These are phyloP conservation scores for Mythimna lalbum DNA, from an alignment of 2,888 invertebrate genomes.

Conservation along the genomic window DNA sequence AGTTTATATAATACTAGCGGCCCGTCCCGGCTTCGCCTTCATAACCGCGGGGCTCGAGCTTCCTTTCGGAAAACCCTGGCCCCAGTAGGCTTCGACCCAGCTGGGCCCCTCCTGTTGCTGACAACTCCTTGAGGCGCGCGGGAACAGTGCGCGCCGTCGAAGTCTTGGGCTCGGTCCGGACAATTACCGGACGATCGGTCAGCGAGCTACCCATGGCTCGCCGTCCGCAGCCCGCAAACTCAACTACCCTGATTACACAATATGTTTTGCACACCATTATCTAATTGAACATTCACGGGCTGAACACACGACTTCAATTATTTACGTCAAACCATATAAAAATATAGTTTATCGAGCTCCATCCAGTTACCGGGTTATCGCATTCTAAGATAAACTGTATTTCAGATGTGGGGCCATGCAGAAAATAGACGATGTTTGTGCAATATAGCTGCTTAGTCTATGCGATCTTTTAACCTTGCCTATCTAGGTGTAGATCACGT, in stretches of 20 bases:
- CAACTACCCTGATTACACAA: constrained; percentile 11
- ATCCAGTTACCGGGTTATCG: constrained; percentile 72
- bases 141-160: too few species aligned
- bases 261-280: constrained; percentile 33
- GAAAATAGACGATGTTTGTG: constrained; percentile 67
- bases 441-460: constrained; percentile 61
- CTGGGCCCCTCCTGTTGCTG: too few species aligned
- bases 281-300: constrained; percentile 23
- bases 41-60: too few species aligned
- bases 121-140: too few species aligned
- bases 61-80: too few species aligned
- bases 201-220: too few species aligned
- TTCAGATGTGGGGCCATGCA: constrained; percentile 39
- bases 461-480: constrained; percentile 44
- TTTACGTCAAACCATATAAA: constrained; percentile 74
- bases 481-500: constrained; percentile 58
- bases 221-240: too few species aligned
- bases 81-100: too few species aligned
- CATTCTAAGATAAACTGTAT: constrained; percentile 61
- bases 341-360: constrained; percentile 67
- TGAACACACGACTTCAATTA: constrained; percentile 63
- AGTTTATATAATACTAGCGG: too few species aligned
- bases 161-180: too few species aligned
- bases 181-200: too few species aligned
- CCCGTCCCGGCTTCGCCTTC: too few species aligned